phyloP scores from a whole-genome alignment of 2,888 invertebrate species.

The Cryptops parisi region DNA sequence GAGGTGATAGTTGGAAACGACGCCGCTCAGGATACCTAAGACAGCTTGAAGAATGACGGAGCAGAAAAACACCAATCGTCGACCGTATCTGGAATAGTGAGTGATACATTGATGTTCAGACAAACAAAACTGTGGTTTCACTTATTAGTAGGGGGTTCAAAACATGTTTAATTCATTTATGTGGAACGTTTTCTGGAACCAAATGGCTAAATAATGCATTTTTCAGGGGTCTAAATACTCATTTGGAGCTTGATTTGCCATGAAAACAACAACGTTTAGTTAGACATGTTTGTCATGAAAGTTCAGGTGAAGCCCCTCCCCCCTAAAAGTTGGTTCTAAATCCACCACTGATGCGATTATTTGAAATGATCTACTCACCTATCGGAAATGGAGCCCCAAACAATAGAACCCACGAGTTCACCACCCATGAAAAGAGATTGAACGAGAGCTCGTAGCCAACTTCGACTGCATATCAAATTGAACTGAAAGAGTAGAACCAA shows the following conservation, averaged over 20 bases:
- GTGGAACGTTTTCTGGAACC: no score
- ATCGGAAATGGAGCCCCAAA: constrained; percentile 46
- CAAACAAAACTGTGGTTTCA: not conserved
- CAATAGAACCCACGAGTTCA: constrained; percentile 43
- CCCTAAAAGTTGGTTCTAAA: no score
- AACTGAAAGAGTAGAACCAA: constrained; percentile 35
- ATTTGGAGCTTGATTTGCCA: no score
- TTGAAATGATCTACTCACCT: constrained; percentile 32
- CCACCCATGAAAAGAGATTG: constrained; percentile 49
- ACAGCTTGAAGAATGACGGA: constrained; percentile 43
- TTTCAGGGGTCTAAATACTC: no score
- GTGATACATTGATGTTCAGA: not conserved
- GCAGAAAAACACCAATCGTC: constrained; percentile 43
- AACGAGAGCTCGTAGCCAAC: constrained; percentile 45
- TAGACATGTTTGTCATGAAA: no score
- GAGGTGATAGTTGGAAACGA: constrained; percentile 39
- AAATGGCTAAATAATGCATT: no score
- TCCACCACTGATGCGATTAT: not conserved
- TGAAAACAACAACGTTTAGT: no score
- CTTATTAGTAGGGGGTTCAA: not conserved
- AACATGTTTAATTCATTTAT: no score
- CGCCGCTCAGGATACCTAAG: constrained; percentile 41
- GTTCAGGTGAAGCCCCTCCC: no score
- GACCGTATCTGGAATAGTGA: constrained; percentile 38
- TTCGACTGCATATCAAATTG: constrained; percentile 44